Evolutionary conservation across 2,888 invertebrate species (phyloP).

Genomic region (Coelopa pilipes): DNA sequence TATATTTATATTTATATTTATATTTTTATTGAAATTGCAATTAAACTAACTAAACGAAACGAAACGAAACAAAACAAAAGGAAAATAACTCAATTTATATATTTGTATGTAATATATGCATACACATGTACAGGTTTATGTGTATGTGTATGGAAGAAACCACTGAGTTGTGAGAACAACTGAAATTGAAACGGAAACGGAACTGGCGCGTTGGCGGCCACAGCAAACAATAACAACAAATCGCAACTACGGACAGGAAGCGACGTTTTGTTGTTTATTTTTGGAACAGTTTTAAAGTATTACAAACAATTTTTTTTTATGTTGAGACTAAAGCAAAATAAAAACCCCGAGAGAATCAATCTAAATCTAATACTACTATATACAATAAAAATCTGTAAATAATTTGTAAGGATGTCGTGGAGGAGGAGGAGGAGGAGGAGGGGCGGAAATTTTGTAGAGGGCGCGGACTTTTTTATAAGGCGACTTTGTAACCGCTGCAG

Average conservation of each 20-base stretch:
- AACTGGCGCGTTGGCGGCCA: background rate
- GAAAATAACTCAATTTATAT: background rate
- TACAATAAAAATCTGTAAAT: background rate
- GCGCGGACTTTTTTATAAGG: conserved; percentile 12
- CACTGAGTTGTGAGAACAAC: background rate
- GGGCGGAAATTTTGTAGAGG: background rate
- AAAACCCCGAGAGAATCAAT: background rate
- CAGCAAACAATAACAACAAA: conserved; percentile 10
- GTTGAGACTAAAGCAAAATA: conserved; percentile 4
- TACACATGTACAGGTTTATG: background rate
- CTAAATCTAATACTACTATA: background rate
- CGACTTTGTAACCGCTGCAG: conserved; percentile 2
- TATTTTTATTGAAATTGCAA: too few species aligned
- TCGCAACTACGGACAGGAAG: background rate
- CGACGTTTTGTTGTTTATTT: conserved; percentile 32
- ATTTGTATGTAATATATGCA: background rate
- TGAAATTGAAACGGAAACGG: conserved; percentile 1
- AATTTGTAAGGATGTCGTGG: conserved; percentile 11
- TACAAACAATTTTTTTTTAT: conserved; percentile 13
- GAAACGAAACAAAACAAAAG: background rate
- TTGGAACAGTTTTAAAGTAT: conserved; percentile 30
- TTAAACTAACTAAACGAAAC: background rate
- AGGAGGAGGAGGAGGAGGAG: background rate
- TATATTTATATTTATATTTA: too few species aligned
- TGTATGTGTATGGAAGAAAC: background rate